Percentiles rank a stretch among this genome's conserved stretches.
These are phyloP conservation scores for Heptranchias perlo DNA, from an alignment of 2,113 vertebrate genomes.

Conservation along the genomic window DNA sequence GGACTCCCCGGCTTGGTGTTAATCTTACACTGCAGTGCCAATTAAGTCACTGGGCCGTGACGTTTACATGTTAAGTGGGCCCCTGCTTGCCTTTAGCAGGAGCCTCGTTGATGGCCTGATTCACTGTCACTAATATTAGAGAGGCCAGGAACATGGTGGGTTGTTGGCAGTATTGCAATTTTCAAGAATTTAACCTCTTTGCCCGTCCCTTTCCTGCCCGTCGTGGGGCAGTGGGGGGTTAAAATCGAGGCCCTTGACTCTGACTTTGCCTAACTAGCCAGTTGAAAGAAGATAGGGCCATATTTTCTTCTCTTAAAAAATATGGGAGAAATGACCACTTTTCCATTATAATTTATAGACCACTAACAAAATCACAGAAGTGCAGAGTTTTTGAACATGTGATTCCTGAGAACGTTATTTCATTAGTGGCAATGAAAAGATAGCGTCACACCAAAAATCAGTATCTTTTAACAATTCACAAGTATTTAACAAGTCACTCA, in stretches of 20 bases:
- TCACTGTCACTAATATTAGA: too few relatives aligned
- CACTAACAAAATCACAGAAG: neutral
- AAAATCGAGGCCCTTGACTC: neutral
- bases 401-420: neutral
- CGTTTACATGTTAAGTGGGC: too few relatives aligned
- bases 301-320: neutral
- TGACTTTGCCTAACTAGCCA: neutral
- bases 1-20: too few relatives aligned
- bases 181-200: too few relatives aligned
- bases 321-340: neutral
- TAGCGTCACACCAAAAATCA: neutral
- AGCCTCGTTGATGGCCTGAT: too few relatives aligned
- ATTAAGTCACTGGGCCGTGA: too few relatives aligned
- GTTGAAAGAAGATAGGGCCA: neutral
- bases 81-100: too few relatives aligned
- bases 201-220: too few relatives aligned
- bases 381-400: neutral
- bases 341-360: neutral
- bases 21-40: too few relatives aligned
- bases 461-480: neutral
- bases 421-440: neutral
- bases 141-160: too few relatives aligned
- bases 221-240: too few relatives aligned
- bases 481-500: neutral
- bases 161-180: too few relatives aligned